Base-by-base conservation (phyloP, 2,797 vertebrate genomes). In the Hemibagrus guttatus region DNA sequence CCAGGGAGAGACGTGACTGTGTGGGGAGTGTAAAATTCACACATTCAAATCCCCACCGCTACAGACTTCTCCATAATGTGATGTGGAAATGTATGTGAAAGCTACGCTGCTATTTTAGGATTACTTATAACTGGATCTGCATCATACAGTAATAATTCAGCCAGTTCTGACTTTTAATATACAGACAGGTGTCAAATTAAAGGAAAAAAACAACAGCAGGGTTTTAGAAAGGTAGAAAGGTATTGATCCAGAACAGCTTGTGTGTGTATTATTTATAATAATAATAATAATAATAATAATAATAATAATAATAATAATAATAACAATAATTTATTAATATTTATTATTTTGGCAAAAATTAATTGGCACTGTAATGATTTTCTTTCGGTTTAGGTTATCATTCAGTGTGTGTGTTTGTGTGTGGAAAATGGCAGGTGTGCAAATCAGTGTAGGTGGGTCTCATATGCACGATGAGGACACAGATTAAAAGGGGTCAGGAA, bases 11-110 rank as follows among this genome's bases (percentile, higher is more conserved):
- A 93, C 95, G 90, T 95, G 94, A 93, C 79, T 90, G 89, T 91
- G 91, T 90, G 89, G 92, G 86, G 87, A 90, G 90, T 92, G 91
- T 91, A 91, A 66, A 93, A 92, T 93, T 91, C 90, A 92, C 90
- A 89, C 88, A 94, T 93, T 93, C 90, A 93, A 88, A 91, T 90
- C 52, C 78, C 87, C 92, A 87, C 83, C 16, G 82, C 89, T 90
- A 91, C 86, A 91, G 88, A 93, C 90, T 92, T 92, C 92, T 93
- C 88, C 91, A 1, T 78, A 92, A 85, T 88, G 88, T 86, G 89
- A 92, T 90, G 92, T 90, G 81, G 87, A 90, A 85, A 91, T 87
- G 83, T 52, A 64, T 74, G 49, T 85, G 52, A 81, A 80, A 81
- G 68, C 46, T 31, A 54, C 21, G 19, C 72, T 68, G 63, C 72